These are phyloP conservation scores for Clarias fuscus DNA, from an alignment of 2,797 vertebrate genomes.

Conservation along the genomic window DNA sequence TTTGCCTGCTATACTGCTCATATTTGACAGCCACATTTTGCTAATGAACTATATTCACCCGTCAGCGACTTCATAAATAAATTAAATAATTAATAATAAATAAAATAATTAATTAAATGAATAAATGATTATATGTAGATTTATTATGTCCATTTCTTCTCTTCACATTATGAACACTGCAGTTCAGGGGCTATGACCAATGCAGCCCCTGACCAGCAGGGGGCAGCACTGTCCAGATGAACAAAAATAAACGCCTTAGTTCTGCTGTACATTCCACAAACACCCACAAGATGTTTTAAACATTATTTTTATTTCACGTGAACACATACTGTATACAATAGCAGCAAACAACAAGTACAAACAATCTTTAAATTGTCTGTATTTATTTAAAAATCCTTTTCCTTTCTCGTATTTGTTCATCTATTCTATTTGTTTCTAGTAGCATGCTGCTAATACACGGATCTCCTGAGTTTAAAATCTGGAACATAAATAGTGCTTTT, in stretches of 20 bases:
- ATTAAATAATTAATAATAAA: too few relatives aligned
- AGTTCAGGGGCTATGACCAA: neutral
- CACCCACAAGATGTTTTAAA: neutral
- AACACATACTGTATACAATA: neutral
- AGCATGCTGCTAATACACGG: neutral
- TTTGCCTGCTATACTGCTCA: too few relatives aligned
- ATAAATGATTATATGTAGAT: too few relatives aligned
- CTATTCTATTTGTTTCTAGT: neutral
- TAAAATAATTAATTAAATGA: too few relatives aligned
- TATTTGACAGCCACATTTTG: too few relatives aligned
- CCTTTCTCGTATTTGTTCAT: neutral
- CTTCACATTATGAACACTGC: too few relatives aligned
- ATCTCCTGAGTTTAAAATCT: neutral
- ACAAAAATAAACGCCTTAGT: constrained; percentile 44
- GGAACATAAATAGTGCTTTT: neutral
- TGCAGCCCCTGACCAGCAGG: constrained; percentile 16
- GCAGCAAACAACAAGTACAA: neutral
- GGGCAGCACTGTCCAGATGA: constrained; percentile 28
- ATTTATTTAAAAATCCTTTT: neutral
- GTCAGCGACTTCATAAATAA: too few relatives aligned
- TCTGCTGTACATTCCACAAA: constrained; percentile 43
- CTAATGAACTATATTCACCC: too few relatives aligned
- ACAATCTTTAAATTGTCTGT: neutral
- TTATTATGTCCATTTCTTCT: too few relatives aligned
- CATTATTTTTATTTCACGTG: neutral